Percentiles rank a stretch among this genome's conserved stretches.
phyloP scores from a whole-genome alignment of 1,140 invertebrate species.

The Ridgeia piscesae region DNA sequence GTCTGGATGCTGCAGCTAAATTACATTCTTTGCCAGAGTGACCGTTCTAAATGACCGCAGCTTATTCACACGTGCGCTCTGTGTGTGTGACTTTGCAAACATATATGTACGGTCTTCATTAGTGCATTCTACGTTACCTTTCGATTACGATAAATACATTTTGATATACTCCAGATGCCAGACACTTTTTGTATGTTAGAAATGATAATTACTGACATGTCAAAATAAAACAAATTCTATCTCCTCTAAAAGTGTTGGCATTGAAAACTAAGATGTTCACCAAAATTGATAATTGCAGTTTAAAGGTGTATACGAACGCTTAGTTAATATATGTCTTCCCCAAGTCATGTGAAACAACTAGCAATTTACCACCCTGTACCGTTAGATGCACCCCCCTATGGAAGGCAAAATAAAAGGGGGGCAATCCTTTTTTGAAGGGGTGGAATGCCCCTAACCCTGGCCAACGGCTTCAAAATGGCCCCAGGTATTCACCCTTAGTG shows the following conservation, averaged over 20 bases:
- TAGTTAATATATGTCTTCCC: neutral
- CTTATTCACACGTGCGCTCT: neutral
- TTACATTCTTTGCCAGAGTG: neutral
- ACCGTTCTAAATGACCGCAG: neutral
- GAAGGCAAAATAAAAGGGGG: too few species aligned
- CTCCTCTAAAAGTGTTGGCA: neutral
- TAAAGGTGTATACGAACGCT: neutral
- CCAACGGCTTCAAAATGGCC: too few species aligned
- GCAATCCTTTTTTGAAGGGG: too few species aligned
- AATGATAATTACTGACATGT: neutral
- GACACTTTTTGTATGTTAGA: neutral
- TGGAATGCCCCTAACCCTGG: too few species aligned
- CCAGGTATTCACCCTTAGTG: conserved; percentile 45
- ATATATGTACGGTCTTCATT: neutral
- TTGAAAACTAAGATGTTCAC: neutral
- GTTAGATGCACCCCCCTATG: conserved; percentile 49
- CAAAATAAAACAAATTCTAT: neutral
- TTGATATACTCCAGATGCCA: neutral
- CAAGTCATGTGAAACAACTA: neutral
- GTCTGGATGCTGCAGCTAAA: neutral
- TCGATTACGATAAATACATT: neutral
- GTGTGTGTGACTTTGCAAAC: neutral
- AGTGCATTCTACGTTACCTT: neutral
- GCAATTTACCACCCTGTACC: neutral
- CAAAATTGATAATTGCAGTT: neutral